A percentile compares a stretch with the other conserved stretches of the same genome.
phyloP scores from a whole-genome alignment of 2,888 invertebrate species.

The Amblyteles armatorius region DNA sequence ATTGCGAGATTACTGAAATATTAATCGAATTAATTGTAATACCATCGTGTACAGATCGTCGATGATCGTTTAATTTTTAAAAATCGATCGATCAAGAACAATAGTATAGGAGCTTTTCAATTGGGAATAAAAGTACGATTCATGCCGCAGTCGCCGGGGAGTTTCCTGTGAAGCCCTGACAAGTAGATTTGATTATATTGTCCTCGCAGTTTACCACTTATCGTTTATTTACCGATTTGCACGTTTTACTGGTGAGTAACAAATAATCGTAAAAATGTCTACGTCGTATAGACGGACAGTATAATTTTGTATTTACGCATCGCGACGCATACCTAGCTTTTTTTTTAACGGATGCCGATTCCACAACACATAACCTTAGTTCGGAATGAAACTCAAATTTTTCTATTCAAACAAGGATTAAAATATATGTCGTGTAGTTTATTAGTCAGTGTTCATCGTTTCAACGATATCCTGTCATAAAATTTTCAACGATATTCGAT shows the following conservation, averaged over 20 bases:
- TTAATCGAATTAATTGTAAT: slow-evolving; percentile 23
- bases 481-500: not conserved
- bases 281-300: not conserved
- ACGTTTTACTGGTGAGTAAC: slow-evolving; percentile 33
- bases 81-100: not conserved
- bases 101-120: not conserved
- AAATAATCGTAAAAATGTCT: not conserved
- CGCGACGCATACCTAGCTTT: not conserved
- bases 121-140: slow-evolving; percentile 11
- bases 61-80: slow-evolving; percentile 1
- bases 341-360: slow-evolving; percentile 41
- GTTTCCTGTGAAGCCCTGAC: slow-evolving; percentile 60
- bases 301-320: not conserved
- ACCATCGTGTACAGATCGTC: slow-evolving; percentile 5
- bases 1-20: slow-evolving; percentile 19
- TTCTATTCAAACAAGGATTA: not conserved
- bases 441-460: not conserved
- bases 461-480: not conserved
- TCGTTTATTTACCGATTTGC: slow-evolving; percentile 48
- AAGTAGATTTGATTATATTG: slow-evolving; percentile 65
- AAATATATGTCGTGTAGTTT: not conserved
- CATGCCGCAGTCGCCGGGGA: slow-evolving; percentile 38
- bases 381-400: slow-evolving; percentile 32
- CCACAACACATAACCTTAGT: slow-evolving; percentile 68
- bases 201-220: slow-evolving; percentile 34